phyloP scores from a whole-genome alignment of 2,113 vertebrate species.

The Ctenomys sociabilis region DNA sequence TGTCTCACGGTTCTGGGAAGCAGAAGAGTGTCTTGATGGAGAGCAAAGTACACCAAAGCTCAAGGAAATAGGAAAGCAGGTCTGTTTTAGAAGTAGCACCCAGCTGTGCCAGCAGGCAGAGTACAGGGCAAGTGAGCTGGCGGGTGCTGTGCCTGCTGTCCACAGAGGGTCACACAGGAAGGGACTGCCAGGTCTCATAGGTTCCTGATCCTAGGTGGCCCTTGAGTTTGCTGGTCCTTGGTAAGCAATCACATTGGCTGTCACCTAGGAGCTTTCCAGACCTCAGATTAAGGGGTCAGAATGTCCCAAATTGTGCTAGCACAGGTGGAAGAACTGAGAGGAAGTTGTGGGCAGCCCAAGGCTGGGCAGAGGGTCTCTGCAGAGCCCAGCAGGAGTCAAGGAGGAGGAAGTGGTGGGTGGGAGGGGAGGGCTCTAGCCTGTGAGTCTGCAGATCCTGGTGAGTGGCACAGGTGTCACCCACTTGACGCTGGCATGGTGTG shows the following conservation, averaged over 20 bases:
- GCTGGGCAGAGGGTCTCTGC: accelerated
- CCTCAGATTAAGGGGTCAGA: not conserved
- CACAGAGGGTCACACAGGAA: accelerated
- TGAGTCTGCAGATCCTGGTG: not conserved
- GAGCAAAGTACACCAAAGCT: not conserved
- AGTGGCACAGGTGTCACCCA: accelerated
- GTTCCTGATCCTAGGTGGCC: not conserved
- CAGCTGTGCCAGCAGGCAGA: not conserved
- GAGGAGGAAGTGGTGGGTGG: not conserved
- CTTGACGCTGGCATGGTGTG: accelerated
- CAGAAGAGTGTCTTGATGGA: not conserved
- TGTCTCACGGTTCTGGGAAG: not conserved
- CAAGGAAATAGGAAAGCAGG: not conserved
- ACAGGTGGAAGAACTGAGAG: accelerated
- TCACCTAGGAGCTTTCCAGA: not conserved
- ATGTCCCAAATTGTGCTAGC: accelerated
- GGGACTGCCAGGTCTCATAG: accelerated
- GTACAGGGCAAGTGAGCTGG: not conserved
- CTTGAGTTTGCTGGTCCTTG: not conserved
- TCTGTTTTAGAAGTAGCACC: not conserved
- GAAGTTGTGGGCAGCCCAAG: not conserved
- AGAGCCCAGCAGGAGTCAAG: not conserved
- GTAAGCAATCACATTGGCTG: not conserved
- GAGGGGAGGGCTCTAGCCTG: not conserved
- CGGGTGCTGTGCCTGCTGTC: accelerated